Base-by-base conservation (phyloP, 1,140 invertebrate species). In the Zaprionus africanus region DNA sequence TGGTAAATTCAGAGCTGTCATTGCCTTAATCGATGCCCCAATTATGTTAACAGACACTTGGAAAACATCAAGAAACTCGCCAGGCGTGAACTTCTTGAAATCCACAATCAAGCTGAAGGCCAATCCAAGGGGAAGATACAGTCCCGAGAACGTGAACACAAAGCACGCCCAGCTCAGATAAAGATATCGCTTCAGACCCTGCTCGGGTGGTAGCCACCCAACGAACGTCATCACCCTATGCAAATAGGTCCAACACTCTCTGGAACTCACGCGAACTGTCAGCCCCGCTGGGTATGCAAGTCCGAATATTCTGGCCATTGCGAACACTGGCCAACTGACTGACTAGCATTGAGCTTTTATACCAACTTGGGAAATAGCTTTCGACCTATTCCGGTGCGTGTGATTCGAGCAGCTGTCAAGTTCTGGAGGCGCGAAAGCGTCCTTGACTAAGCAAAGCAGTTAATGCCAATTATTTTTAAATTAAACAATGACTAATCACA, bases 101-200 rank as follows among this genome's bases (percentile, higher is more conserved):
- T 61, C 41, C 0, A 51, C 6, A n/a, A 53, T 11, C 13, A 60
- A 41, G 26, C 46, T 69, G 11, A 69, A 22, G 15, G n/a, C 26
- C n/a, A 69, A 36, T 9, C 66, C 58, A 41, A 56, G 28, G 1
- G 66, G 66, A 4, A 69, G 24, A 28, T 69, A 69, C 17, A 60
- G 12, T 4, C 15, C 41, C 38, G 12, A 17, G 26, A 61, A 7
- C 0, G 5, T 6, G 26, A 31, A 69, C 5, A 54, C 17, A 12
- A 61, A 15, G 22, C 13, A 53, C 19, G 24, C 34, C 34, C 49
- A 54, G 17, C 22, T 2, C n/a, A 53, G n/a, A 31, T 69, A 53
- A 13, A 31, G 5, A 43, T 31, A 31, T n/a, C 58, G 58, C 9
- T 19, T 2, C 2, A 13, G 13, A 5, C 19, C 22, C 49, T 28